phyloP scores from a whole-genome alignment of 2,888 invertebrate genomes.

The Papilio elwesi region DNA sequence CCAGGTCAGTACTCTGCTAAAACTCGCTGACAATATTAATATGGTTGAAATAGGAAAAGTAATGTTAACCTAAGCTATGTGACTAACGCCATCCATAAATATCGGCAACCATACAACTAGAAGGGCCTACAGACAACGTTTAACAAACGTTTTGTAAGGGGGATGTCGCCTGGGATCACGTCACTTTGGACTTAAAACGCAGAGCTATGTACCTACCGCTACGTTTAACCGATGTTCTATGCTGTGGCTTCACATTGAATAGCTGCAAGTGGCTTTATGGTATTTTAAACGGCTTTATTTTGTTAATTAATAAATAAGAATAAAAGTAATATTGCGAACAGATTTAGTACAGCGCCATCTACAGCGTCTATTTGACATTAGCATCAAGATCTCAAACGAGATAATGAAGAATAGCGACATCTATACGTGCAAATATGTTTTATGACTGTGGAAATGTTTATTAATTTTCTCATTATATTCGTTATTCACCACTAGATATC shows the following conservation, averaged over 20 bases:
- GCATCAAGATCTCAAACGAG: neutral
- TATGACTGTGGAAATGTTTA: neutral
- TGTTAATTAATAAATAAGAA: neutral
- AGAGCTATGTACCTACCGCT: too few relatives aligned
- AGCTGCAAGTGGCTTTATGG: too few relatives aligned
- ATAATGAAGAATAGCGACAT: neutral
- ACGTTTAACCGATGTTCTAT: too few relatives aligned
- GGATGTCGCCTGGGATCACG: too few relatives aligned
- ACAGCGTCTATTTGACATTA: neutral
- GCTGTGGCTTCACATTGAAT: too few relatives aligned
- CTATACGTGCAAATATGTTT: neutral
- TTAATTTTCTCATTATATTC: neutral
- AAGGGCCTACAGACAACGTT: neutral
- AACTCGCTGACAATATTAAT: too few relatives aligned
- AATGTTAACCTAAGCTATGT: too few relatives aligned
- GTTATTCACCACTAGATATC: neutral
- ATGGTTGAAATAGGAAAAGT: too few relatives aligned
- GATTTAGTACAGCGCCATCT: slow-evolving; percentile 4
- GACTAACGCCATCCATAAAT: too few relatives aligned
- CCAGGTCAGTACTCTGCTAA: slow-evolving; percentile 82
- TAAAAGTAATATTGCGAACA: too few relatives aligned
- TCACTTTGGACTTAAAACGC: too few relatives aligned
- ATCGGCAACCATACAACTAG: neutral
- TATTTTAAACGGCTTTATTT: neutral
- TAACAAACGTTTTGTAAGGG: too few relatives aligned